These are phyloP conservation scores for Dysdera silvatica DNA, from an alignment of 1,140 invertebrate species.

Conservation along the genomic window DNA sequence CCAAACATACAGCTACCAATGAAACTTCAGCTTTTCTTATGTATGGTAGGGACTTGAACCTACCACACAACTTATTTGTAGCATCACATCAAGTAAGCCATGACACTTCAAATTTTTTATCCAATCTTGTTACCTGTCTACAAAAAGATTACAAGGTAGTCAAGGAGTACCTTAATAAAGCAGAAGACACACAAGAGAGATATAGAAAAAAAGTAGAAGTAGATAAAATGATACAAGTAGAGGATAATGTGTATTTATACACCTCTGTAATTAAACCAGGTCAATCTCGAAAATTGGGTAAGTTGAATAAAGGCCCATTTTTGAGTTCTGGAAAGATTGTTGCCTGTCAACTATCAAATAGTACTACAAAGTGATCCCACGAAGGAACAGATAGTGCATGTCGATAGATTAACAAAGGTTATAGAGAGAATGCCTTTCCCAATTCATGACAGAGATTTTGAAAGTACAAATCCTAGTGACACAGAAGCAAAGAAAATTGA, in stretches of 20 bases:
- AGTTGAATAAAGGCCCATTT: not conserved
- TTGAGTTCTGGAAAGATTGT: not conserved
- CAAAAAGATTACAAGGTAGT: not conserved
- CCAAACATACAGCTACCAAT: not conserved
- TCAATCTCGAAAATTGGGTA: not conserved
- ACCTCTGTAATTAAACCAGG: not conserved
- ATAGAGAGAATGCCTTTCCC: not conserved
- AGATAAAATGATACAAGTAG: not conserved
- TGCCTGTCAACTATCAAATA: not conserved
- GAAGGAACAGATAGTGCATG: not conserved
- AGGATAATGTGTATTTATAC: not conserved
- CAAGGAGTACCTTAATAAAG: not conserved
- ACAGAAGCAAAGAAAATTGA: too few species aligned
- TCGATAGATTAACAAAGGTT: not conserved
- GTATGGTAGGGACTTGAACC: not conserved
- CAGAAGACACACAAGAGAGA: not conserved
- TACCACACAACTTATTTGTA: not conserved
- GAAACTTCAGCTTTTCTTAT: not conserved
- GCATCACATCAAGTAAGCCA: not conserved
- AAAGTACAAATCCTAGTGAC: too few species aligned
- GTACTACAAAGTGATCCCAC: not conserved
- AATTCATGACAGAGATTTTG: too few species aligned
- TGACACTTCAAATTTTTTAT: not conserved
- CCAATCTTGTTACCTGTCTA: not conserved
- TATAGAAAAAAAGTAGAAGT: not conserved